Base-by-base conservation (phyloP, 2,888 invertebrate species). In the Andrena dorsata region DNA sequence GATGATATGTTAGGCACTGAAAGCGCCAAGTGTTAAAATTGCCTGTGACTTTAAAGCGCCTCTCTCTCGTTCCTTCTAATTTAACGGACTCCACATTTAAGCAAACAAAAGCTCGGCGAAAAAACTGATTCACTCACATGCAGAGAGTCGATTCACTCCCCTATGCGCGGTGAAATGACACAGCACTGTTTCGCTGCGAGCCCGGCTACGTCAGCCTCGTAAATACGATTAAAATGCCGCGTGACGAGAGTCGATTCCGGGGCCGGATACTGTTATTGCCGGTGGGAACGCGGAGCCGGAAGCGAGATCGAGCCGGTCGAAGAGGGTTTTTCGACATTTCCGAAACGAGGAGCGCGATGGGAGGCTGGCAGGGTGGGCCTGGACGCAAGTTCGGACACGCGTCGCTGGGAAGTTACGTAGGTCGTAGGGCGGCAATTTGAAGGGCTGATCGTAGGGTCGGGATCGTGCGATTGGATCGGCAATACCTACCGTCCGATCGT, bases 401-500 rank as follows among this genome's bases (percentile, higher is more conserved):
- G 47, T 2, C 10, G 16, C 13, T 5, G n/a, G 28, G 53, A 72
- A 72, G 63, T 76, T 65, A 58, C 61, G 73, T 58, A 80, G 74
- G 56, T 66, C 64, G 58, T 63, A 41, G 20, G 47, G 30, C 7
- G 35, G 32, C 56, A 51, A 65, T 83, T 66, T 32, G 66, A 71
- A 75, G 56, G 47, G 49, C 26, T 49, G 32, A 53, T 63, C 69
- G 83, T 74, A 80, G 56, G 41, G 13, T 35, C 41, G 13, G 35
- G 35, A 60, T 64, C 69, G 49, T 16, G 26, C 23, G 41, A 47
- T 65, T 65, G 60, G 70, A 70, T 78, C 70, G 79, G 35, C 53
- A 30, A 68, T 68, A 20, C 75, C n/a, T 51, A 10, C 5, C 16
- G 74, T 70, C 41, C 76, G 80, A 85, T 85, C 80, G 78, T 77